Evolutionary conservation across 2,113 vertebrate genomes (phyloP), one percentile per base, ranked within the genome.

Genomic region (Sander vitreus): DNA sequence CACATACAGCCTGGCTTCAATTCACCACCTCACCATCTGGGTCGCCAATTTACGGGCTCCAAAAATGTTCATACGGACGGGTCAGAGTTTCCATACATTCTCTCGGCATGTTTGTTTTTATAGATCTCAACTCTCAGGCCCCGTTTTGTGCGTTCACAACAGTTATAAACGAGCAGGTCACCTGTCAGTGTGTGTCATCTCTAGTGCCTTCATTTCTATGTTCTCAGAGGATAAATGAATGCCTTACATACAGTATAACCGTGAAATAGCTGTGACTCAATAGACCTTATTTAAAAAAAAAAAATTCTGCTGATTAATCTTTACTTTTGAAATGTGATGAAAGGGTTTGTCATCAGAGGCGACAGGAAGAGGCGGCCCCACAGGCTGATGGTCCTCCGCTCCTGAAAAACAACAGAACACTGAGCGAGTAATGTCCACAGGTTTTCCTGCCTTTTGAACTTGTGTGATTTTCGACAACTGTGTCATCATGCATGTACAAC

Each of bases 301-400:
- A 19, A 3, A 2, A 18, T 21, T 76, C 12, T 51, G 36, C 4
- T 21, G 45, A 21, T 36, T 14, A 23, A 65, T 45, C 11, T 64
- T 87, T 74, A 93, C 90, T 87, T 81, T 65, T 62, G 84, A 88
- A 19, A 67, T 43, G 0, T 62, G 76, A 43, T 59, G 83, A 18
- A 81, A 63, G 30, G 63, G 6, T 62, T 84, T 84, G 30, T 84
- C 92, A 73, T 89, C 85, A 77, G 78, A n/a, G 6, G 69, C 3
- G 12, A 36, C 39, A 48, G 76, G 60, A 65, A 76, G 83, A 71
- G 67, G 65, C 0, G 10, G 21, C 25, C 66, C 67, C 68, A 79
- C 43, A 39, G 81, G 55, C 59, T n/a, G 90, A 18, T 81, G 86
- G 33, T 68, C 63, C 0, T 78, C 85, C 23, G 67, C 21, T 50